Evolutionary conservation across 1,140 invertebrate species (phyloP).

Genomic region (Apis cerana): DNA sequence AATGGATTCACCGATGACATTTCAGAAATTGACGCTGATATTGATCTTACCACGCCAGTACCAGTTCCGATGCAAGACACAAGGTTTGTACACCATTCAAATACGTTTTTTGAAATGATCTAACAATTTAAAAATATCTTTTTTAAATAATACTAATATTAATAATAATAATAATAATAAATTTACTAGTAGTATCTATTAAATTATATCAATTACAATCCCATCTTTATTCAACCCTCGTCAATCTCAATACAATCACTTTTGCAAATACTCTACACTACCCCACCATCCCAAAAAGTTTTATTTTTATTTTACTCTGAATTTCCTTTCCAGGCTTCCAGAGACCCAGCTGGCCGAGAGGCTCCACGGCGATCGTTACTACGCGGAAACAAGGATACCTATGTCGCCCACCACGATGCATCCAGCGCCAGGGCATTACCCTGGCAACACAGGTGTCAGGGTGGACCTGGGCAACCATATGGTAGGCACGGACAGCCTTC

Average conservation of each 20-base stretch:
- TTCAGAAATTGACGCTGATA: constrained; percentile 87
- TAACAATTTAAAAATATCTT: too few species aligned
- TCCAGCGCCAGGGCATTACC: constrained; percentile 39
- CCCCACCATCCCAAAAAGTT: too few species aligned
- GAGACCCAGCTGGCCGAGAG: constrained; percentile 77
- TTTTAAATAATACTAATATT: too few species aligned
- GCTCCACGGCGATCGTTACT: constrained; percentile 76
- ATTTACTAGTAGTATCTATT: too few species aligned
- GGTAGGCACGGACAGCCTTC: constrained; percentile 78
- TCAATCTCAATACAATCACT: too few species aligned
- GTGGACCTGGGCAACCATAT: constrained; percentile 80
- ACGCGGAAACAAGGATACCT: constrained; percentile 75
- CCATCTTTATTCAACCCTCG: too few species aligned
- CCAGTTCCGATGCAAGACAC: constrained; percentile 81
- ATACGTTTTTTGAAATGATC: not conserved
- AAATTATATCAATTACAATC: too few species aligned
- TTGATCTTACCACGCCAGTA: constrained; percentile 84
- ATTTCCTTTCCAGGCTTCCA: constrained; percentile 67
- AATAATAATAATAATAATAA: too few species aligned
- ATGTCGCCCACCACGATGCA: constrained; percentile 67
- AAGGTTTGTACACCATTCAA: constrained; percentile 64
- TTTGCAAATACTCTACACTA: too few species aligned
- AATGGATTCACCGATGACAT: constrained; percentile 88
- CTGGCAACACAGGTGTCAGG: constrained; percentile 64
- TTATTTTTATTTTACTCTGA: too few species aligned